phyloP scores from a whole-genome alignment of 2,113 vertebrate genomes.

The Piaya cayana region DNA sequence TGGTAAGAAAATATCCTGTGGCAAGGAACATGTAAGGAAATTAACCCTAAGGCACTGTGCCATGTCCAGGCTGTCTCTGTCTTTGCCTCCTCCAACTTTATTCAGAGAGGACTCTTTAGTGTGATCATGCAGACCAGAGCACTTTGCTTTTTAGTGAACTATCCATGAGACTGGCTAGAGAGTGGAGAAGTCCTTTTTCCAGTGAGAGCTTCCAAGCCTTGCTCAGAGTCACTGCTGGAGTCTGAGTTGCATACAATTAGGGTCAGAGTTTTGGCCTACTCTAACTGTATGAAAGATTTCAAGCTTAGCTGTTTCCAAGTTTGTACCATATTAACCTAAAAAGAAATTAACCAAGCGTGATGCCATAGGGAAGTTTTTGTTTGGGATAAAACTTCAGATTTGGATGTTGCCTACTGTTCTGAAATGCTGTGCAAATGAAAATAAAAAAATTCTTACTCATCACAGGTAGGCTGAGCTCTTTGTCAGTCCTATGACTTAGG shows the following conservation, averaged over 20 bases:
- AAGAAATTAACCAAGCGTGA: accelerated
- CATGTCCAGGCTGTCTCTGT: background rate
- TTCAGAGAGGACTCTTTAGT: background rate
- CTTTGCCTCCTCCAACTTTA: background rate
- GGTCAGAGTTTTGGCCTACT: background rate
- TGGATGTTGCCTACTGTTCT: background rate
- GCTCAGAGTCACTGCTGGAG: background rate
- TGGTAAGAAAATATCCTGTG: background rate
- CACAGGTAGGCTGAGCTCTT: background rate
- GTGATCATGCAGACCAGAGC: accelerated
- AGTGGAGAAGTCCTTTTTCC: accelerated
- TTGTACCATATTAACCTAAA: background rate
- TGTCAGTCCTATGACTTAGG: background rate
- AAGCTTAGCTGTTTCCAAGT: background rate
- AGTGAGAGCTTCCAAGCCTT: background rate
- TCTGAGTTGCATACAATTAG: background rate
- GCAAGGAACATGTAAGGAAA: background rate
- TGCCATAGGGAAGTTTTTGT: background rate
- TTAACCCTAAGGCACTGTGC: background rate
- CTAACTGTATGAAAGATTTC: background rate
- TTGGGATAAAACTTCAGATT: background rate
- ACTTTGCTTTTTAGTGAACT: background rate
- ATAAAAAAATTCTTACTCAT: background rate
- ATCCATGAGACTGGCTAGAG: background rate
- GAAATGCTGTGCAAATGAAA: background rate